Evolutionary conservation across 1,140 invertebrate genomes (phyloP), one percentile per base, ranked within the genome.

Genomic region (Formica exsecta): DNA sequence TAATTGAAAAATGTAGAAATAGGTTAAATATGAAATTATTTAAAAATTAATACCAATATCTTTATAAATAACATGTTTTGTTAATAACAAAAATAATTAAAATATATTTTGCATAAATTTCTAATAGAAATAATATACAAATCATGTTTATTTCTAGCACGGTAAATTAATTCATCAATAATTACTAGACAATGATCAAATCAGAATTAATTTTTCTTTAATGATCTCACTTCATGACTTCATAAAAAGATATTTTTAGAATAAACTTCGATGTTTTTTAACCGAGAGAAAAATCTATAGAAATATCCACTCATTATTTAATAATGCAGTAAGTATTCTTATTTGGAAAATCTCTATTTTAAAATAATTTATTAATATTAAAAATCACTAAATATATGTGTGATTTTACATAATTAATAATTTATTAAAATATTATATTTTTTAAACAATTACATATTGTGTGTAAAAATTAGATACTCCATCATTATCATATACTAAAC

Each of bases 1-100:
- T 8, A 16, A 54, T 22, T 48, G 44, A 29, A 4, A 32, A n/a
- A 16, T n/a, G 65, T 66, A 66, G 5, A 66, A 25, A 38, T 16
- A 32, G 54, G 68, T 54, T 51, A 19, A 16, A 54, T 68, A n/a
- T 65, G 11, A 25, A 22, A 48, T 65, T 77, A 61, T 75, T 75
- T 11, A 22, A 65, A 68, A 79, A 25, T 6, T 8, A 32, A 66
- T 48, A 51, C 25, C 25, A 13, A 44, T 36, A 51, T 66, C 13
- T 77, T 13, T 19, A n/a, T 19, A 51, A 79, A n/a, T 48, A 48
- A 36, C n/a, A n/a, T 13, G 0, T 32, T 32, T 19, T 57, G 9
- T 29, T 13, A 29, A 19, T 19, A 51, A 19, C 5, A 19, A 51
- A 51, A 16, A 11, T n/a, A 5, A 25, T 29, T 19, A 44, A 25